Conservation (phyloP, 2,113 vertebrate species). For the Gorsachius goisagi region DNA sequence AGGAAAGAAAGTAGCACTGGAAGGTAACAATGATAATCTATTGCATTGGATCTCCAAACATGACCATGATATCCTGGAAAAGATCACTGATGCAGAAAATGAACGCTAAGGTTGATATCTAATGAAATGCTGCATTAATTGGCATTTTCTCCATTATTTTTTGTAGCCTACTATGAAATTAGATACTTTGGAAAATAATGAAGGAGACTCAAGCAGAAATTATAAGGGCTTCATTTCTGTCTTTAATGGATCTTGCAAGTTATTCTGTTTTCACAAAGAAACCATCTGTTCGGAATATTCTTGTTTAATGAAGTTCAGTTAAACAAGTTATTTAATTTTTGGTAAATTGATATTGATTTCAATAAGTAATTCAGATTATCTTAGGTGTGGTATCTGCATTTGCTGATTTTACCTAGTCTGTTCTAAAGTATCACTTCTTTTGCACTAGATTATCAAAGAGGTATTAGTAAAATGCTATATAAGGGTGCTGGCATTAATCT, state of each 20-base stretch:
- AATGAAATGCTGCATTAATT: constrained; percentile 41
- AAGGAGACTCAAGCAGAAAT: constrained; percentile 42
- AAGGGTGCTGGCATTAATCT: constrained; percentile 64
- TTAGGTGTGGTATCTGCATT: constrained; percentile 60
- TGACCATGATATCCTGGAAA: constrained; percentile 27
- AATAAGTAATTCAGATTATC: constrained; percentile 45
- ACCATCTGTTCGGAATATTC: constrained; percentile 46
- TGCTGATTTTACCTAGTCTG: constrained; percentile 57
- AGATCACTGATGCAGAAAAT: constrained; percentile 58
- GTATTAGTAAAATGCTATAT: constrained; percentile 58
- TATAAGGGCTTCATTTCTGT: constrained; percentile 33
- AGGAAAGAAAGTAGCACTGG: constrained; percentile 42
- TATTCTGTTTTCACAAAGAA: constrained; percentile 27
- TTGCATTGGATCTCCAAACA: constrained; percentile 64
- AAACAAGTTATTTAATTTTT: constrained; percentile 25
- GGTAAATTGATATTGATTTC: constrained; percentile 46
- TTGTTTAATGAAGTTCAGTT: constrained; percentile 40
- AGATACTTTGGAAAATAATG: constrained; percentile 55
- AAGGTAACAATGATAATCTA: constrained; percentile 67
- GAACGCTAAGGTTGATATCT: constrained; percentile 21
- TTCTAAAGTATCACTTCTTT: constrained; percentile 65
- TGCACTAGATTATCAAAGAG: constrained; percentile 68
- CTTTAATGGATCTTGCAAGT: constrained; percentile 16
- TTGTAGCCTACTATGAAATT: constrained; percentile 42
- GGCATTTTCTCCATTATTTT: constrained; percentile 60